Evolutionary conservation across 2,797 vertebrate species (phyloP).

Genomic region (Falco biarmicus): DNA sequence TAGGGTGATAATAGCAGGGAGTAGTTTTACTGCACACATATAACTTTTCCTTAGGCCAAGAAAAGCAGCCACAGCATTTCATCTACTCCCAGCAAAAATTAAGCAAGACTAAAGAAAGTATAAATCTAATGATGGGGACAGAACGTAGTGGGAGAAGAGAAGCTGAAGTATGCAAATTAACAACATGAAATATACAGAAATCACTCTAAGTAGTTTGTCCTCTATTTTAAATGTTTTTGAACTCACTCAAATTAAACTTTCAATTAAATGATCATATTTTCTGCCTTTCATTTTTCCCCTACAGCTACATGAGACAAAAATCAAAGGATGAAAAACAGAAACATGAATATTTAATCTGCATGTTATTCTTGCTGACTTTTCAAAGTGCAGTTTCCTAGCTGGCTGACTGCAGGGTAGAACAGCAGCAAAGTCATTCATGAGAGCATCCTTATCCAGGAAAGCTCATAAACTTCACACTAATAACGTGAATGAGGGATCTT

Average conservation of each 20-base stretch:
- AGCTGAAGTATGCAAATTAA: constrained; percentile 42
- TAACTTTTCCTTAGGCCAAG: constrained; percentile 54
- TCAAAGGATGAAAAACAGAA: constrained; percentile 24
- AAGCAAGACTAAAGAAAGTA: constrained; percentile 36
- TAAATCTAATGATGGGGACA: constrained; percentile 26
- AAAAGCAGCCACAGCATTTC: constrained; percentile 60
- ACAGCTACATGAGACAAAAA: background rate
- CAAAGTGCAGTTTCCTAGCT: background rate
- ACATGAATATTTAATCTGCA: background rate
- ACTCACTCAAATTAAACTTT: background rate
- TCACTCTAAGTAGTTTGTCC: background rate
- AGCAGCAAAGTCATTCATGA: background rate
- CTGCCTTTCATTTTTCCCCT: background rate
- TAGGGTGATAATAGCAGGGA: constrained; percentile 65
- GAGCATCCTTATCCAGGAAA: background rate
- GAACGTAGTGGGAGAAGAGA: constrained; percentile 30
- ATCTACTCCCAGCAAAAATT: constrained; percentile 61
- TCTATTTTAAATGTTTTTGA: constrained; percentile 6
- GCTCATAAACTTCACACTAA: background rate
- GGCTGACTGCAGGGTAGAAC: background rate
- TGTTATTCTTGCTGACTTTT: background rate
- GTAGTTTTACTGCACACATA: constrained; percentile 53
- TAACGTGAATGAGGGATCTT: no score
- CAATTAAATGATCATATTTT: background rate
- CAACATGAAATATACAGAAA: background rate